Evolutionary conservation across 2,888 invertebrate genomes (phyloP), one percentile per base, ranked within the genome.

Genomic region (Temnothorax ravouxi): DNA sequence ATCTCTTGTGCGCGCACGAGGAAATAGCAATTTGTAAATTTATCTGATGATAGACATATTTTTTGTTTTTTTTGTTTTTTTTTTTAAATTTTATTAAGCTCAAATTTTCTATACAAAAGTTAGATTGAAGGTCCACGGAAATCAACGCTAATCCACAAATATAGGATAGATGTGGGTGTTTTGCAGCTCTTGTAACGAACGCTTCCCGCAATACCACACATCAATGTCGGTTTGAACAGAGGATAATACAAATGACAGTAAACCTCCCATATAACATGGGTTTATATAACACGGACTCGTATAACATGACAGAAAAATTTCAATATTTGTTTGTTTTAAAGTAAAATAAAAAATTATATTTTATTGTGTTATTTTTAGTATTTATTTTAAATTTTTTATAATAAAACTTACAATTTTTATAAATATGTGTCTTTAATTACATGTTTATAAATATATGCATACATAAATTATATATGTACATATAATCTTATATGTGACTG

Each of bases 1-100:
- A 74, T 74, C 25, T 44, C 44, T 47, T 34, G 34, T 15, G 50
- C 34, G 11, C 15, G 6, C 64, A 47, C 0, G 29, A 34, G 21
- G 21, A 75, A 76, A 76, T 62, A 38, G 38, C 50, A 64, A 64
- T 50, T 76, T 38, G 15, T 18, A 64, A 76, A 76, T 76, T 62
- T 64, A 29, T 5, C 11, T 50, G 47, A 0, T 75, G 47, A n/a
- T 34, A 75, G 6, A 50, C 50, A 29, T 8, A 8, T 18, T 47
- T 61, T 62, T 44, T 18, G 1, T 9, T 74, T 18, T 74, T 15
- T 29, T 29, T 29, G 0, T 50, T 11, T 15, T n/a, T 74, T 15
- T 56, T 61, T 59, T 2, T 38, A 29, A 18, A 62, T 64, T 21
- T 47, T 47, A 62, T 62, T 64, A 64, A 62, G 21, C 21, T 61